These are phyloP conservation scores for Arbacia lixula DNA, from an alignment of 53 echinoderm and acorn worm species.

Conservation along the genomic window DNA sequence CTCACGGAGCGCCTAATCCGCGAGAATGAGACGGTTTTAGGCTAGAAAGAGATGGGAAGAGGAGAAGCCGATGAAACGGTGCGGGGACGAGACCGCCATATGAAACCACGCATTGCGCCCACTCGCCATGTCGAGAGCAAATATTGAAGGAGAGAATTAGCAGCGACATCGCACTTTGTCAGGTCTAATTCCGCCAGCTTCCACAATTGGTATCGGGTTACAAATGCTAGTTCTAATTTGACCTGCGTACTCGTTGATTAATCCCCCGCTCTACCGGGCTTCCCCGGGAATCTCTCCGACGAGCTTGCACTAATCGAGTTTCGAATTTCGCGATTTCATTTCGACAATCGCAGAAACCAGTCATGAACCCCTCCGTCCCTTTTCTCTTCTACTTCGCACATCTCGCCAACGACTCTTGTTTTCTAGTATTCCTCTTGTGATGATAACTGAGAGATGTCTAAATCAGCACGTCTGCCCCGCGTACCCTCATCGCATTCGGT, in stretches of 20 bases:
- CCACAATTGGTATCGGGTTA: slow-evolving; percentile 56
- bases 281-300: slow-evolving; percentile 45
- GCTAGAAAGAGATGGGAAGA: slow-evolving; percentile 7
- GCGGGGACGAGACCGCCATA: slow-evolving; percentile 19
- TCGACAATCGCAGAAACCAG: slow-evolving; percentile 55
- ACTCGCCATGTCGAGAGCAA: slow-evolving; percentile 57
- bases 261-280: slow-evolving; percentile 54
- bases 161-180: slow-evolving; percentile 62
- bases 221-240: slow-evolving; percentile 66
- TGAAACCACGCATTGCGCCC: slow-evolving; percentile 54
- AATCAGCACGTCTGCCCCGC: slow-evolving; percentile 54
- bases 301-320: slow-evolving; percentile 51
- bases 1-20: slow-evolving; percentile 41
- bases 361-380: slow-evolving; percentile 37
- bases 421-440: slow-evolving; percentile 48
- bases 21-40: slow-evolving; percentile 29
- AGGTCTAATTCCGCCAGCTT: slow-evolving; percentile 60
- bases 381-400: background rate
- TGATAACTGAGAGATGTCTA: slow-evolving; percentile 62
- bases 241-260: slow-evolving; percentile 57
- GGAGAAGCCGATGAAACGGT: slow-evolving; percentile 31
- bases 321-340: slow-evolving; percentile 65
- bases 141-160: slow-evolving; percentile 60
- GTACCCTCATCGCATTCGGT: slow-evolving; percentile 31
- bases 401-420: slow-evolving; percentile 43